Percentiles rank a stretch among this genome's conserved stretches.
phyloP scores from a whole-genome alignment of 2,113 vertebrate species.

The Nyctereutes procyonoides region DNA sequence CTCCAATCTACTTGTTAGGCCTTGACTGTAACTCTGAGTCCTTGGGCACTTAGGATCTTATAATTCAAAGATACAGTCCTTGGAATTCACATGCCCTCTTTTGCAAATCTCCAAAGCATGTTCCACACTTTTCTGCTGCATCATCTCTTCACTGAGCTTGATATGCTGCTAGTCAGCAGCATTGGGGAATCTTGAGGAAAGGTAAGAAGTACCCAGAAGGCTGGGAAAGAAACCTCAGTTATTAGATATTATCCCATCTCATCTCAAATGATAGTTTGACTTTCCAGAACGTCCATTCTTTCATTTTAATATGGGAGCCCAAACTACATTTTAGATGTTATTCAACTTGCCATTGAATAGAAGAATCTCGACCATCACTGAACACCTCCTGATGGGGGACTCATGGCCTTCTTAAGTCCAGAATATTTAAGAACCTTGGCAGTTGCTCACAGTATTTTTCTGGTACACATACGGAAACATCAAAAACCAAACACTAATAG shows the following conservation, averaged over 20 bases:
- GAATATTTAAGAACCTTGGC: constrained; percentile 9
- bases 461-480: neutral
- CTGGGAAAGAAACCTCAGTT: neutral
- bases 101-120: neutral
- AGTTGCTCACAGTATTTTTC: neutral
- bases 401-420: neutral
- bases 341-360: neutral
- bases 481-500: constrained; percentile 4
- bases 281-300: constrained; percentile 21
- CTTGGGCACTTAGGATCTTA: neutral
- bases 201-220: neutral
- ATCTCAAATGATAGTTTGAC: neutral
- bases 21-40: neutral
- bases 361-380: neutral
- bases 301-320: neutral
- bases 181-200: neutral
- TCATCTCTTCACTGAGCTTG: neutral
- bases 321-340: neutral
- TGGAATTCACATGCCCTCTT: neutral
- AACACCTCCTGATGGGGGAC: neutral
- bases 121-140: neutral
- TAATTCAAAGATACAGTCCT: neutral
- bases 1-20: neutral
- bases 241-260: neutral
- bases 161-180: neutral